Evolutionary conservation across 2,113 vertebrate species (phyloP).

Genomic region (Petroica traversi): DNA sequence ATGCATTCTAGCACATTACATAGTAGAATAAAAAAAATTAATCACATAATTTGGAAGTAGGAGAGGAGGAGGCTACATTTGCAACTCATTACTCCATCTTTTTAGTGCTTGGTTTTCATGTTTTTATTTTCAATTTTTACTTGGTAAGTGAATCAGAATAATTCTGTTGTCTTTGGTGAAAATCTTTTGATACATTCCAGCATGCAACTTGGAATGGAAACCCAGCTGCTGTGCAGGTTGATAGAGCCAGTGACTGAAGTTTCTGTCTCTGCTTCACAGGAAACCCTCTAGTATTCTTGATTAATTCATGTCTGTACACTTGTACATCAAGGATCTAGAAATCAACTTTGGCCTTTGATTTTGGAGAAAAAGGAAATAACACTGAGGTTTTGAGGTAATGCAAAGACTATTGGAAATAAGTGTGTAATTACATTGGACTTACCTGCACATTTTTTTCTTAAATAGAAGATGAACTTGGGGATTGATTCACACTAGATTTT

Average conservation of each 20-base stretch:
- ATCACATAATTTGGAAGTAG: neutral
- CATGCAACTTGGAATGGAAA: neutral
- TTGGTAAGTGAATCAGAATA: neutral
- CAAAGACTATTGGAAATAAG: neutral
- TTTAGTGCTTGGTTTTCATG: neutral
- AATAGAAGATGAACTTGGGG: neutral
- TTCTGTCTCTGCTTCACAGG: neutral
- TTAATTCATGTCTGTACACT: neutral
- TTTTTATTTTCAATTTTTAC: neutral
- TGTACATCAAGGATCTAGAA: neutral
- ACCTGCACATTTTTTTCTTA: neutral
- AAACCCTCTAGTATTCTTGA: neutral
- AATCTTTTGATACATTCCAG: neutral
- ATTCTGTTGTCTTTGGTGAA: neutral
- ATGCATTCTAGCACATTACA: neutral
- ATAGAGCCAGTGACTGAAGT: neutral
- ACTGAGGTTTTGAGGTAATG: neutral
- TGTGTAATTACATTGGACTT: neutral
- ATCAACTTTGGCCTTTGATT: neutral
- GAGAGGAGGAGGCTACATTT: neutral
- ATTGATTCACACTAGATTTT: neutral
- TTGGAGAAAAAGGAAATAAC: neutral
- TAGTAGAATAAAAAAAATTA: neutral
- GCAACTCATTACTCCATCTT: neutral
- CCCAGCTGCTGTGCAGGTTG: neutral